Evolutionary conservation across 2,888 invertebrate genomes (phyloP).

Genomic region (Agrilus cyanescens): DNA sequence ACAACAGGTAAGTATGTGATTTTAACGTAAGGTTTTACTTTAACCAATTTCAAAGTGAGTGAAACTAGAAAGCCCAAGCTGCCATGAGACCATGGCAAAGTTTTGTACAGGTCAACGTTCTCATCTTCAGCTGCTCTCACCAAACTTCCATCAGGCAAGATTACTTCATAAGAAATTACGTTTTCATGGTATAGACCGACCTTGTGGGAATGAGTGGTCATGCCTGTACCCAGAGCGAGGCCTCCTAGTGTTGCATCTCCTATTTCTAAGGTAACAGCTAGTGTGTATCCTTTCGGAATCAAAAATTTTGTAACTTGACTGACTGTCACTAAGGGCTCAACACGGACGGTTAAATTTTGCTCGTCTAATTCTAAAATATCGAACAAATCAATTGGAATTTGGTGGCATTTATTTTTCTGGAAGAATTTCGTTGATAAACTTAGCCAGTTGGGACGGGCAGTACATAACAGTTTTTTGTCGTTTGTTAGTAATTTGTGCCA

Average conservation of each 20-base stretch:
- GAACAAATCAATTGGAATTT: constrained; percentile 49
- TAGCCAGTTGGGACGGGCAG: constrained; percentile 57
- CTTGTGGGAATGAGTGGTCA: constrained; percentile 63
- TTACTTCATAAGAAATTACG: constrained; percentile 51
- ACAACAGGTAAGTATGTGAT: constrained; percentile 50
- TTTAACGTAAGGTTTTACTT: constrained; percentile 52
- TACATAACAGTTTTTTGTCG: constrained; percentile 47
- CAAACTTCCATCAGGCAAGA: constrained; percentile 49
- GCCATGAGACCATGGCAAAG: constrained; percentile 56
- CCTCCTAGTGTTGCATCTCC: constrained; percentile 59
- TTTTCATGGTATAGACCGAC: constrained; percentile 58
- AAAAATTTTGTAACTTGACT: constrained; percentile 51
- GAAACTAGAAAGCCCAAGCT: constrained; percentile 54
- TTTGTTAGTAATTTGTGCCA: constrained; percentile 40
- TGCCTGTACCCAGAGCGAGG: constrained; percentile 57
- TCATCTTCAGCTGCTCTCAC: constrained; percentile 45
- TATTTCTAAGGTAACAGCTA: constrained; percentile 57
- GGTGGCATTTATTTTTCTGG: constrained; percentile 49
- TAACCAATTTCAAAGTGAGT: constrained; percentile 49
- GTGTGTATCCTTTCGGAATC: constrained; percentile 52
- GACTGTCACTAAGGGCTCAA: constrained; percentile 57
- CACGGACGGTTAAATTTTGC: constrained; percentile 43
- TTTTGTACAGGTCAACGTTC: constrained; percentile 44
- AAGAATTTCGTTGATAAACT: constrained; percentile 57
- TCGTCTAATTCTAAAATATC: constrained; percentile 49